Percentiles rank a stretch among this genome's conserved stretches.
These are phyloP conservation scores for Megaceryle torquata DNA, from an alignment of 2,113 vertebrate species.

Conservation along the genomic window DNA sequence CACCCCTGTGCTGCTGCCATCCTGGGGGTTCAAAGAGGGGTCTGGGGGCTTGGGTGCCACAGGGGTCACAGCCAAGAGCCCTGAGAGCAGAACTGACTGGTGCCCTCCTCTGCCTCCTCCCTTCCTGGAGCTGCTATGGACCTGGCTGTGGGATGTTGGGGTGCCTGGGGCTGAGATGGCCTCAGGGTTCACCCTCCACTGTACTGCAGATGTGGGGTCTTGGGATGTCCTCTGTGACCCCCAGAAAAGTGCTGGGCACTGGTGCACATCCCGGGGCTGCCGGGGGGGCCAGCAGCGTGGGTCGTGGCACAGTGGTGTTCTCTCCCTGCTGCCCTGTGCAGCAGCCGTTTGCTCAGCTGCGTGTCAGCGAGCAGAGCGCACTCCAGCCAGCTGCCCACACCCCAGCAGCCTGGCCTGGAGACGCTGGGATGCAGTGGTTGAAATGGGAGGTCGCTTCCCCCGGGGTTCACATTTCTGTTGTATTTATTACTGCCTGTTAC, in stretches of 20 bases:
- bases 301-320: rapidly evolving
- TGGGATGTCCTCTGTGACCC: not conserved
- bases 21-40: not conserved
- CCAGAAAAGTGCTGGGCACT: not conserved
- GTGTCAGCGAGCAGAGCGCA: not conserved
- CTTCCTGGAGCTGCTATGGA: rapidly evolving
- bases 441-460: not conserved
- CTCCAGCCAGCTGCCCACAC: no score
- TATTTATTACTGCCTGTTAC: not conserved
- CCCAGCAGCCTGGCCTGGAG: not conserved
- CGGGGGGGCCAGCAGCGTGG: rapidly evolving
- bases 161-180: not conserved
- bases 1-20: rapidly evolving
- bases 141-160: rapidly evolving
- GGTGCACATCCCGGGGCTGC: rapidly evolving
- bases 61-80: not conserved
- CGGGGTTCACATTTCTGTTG: not conserved
- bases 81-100: not conserved
- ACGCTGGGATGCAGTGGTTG: not conserved
- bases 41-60: not conserved
- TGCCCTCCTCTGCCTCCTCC: no score
- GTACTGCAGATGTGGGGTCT: rapidly evolving
- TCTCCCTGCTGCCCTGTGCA: not conserved
- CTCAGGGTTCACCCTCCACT: not conserved
- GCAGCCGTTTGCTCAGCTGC: not conserved